Conservation (phyloP, 1,140 invertebrate species). For the Rhagoletis pomonella region DNA sequence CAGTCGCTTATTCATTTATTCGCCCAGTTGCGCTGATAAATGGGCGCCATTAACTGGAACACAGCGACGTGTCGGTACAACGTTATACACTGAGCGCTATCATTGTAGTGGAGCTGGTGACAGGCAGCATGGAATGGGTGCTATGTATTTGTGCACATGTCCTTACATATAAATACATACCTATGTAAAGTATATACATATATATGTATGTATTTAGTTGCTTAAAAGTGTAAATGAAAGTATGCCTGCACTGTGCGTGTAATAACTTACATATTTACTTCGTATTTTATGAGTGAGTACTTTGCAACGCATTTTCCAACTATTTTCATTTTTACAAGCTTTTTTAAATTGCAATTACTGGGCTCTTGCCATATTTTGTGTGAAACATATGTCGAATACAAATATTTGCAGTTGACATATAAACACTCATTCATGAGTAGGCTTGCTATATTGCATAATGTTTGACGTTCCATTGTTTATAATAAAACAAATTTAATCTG, state of each 20-base stretch:
- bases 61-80: constrained; percentile 8
- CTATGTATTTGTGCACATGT: no score
- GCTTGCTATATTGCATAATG: no score
- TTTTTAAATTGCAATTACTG: no score
- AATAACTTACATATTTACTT: neutral
- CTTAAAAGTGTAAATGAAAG: neutral
- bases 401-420: no score
- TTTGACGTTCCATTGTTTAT: no score
- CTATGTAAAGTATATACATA: neutral
- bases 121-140: neutral
- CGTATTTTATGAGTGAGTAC: neutral
- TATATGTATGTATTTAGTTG: no score
- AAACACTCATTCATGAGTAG: no score
- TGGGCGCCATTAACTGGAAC: constrained; percentile 50
- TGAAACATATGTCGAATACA: no score
- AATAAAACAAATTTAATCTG: no score
- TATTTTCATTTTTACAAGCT: no score
- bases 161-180: neutral
- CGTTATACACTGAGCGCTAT: neutral
- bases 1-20: constrained; percentile 31
- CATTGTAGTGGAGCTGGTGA: neutral
- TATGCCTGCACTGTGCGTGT: neutral
- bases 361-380: no score
- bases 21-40: constrained; percentile 49
- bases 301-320: no score